Evolutionary conservation across 2,113 vertebrate species (phyloP), one percentile per base, ranked within the genome.

Genomic region (Heterocephalus glaber): DNA sequence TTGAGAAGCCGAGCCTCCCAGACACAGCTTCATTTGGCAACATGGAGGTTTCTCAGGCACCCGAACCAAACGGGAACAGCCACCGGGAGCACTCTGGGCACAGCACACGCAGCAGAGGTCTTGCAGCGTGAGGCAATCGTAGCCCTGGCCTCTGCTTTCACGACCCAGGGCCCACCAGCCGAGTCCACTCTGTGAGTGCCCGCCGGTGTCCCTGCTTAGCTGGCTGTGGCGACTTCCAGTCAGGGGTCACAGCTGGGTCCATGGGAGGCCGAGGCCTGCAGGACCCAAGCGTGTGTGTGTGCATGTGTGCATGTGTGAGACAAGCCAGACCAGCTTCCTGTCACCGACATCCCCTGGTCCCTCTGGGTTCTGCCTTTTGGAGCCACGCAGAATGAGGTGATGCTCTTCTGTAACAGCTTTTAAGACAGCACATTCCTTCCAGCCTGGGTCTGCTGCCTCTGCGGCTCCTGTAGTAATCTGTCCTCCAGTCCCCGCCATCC

Each of bases 1-100:
- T 77, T 49, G 44, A 52, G 28, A 96, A 65, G 38, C 14, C 81
- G 28, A 96, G 74, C 22, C 5, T 74, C 70, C 13, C 72, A 82
- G 30, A 79, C 44, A 80, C 2, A 68, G 58, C 3, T 92, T 65
- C 85, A 95, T 44, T 63, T 58, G 35, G 35, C 56, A 24, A 81
- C 33, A 94, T 77, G 72, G 38, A 54, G 91, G 24, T 44, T 44
- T 44, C 41, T 7, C 24, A n/a, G 38, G 33, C n/a, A 66, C 44
- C 44, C 85, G 70, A 94, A 68, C 38, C 4, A 58, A 63, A 26
- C 5, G 33, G 30, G 26, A 35, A 38, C 33, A 49, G 61, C 49
- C 54, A 63, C 56, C 9, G 3, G 63, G 65, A 74, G 9, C 6
- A 92, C 30, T 22, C 26, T 41, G 7, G 26, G 26, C 83, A 61